A percentile compares a stretch with the other conserved stretches of the same genome.
These are phyloP conservation scores for Nyctibius grandis DNA, from an alignment of 2,797 vertebrate species.

Conservation along the genomic window DNA sequence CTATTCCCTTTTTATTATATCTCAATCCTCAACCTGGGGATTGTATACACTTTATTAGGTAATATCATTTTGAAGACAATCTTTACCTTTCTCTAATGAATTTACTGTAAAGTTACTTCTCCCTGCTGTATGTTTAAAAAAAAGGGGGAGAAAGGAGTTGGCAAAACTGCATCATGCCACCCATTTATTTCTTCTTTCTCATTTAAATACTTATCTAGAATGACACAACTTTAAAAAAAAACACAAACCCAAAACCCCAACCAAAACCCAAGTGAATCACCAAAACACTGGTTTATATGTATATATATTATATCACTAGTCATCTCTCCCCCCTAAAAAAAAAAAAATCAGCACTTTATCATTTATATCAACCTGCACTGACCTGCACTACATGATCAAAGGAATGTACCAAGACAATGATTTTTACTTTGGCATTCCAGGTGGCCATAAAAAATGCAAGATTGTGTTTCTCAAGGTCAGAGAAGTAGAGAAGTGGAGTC, in stretches of 20 bases:
- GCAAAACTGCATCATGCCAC: not conserved
- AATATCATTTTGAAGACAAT: not conserved
- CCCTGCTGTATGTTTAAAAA: not conserved
- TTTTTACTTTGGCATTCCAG: not conserved
- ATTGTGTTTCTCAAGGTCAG: not conserved
- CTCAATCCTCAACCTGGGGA: not conserved
- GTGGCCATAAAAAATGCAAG: not conserved
- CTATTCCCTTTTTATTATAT: not conserved
- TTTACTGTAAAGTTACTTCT: not conserved
- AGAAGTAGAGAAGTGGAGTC: not conserved
- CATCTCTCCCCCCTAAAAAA: rapidly evolving
- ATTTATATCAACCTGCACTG: not conserved
- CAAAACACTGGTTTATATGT: not conserved
- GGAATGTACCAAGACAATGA: not conserved
- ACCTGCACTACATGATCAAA: not conserved
- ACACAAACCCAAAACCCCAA: not conserved
- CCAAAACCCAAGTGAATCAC: not conserved
- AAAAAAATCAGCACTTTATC: not conserved
- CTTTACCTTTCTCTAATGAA: not conserved
- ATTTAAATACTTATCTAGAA: not conserved
- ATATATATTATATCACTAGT: not conserved
- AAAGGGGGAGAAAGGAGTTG: not conserved
- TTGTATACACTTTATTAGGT: not conserved
- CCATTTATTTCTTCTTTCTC: not conserved
- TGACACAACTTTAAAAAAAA: not conserved